Conservation (phyloP, 2,797 vertebrate species). For the Coranthus polyacanthus region DNA sequence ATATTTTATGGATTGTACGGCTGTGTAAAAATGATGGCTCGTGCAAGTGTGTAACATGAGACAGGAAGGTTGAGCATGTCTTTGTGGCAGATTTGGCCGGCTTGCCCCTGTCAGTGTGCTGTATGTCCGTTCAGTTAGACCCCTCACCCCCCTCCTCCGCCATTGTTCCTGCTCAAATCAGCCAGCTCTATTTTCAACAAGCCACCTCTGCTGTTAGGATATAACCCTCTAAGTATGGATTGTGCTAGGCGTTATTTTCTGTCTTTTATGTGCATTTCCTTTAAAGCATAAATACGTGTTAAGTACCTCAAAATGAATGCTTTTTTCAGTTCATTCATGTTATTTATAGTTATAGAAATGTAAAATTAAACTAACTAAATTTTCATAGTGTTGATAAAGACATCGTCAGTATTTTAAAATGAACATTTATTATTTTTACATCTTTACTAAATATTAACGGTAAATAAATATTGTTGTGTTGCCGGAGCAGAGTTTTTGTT, state of each 20-base stretch:
- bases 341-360: too few relatives aligned
- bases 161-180: slow-evolving; percentile 85
- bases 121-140: slow-evolving; percentile 88
- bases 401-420: too few relatives aligned
- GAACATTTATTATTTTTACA: too few relatives aligned
- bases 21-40: slow-evolving; percentile 11
- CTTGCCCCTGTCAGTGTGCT: slow-evolving; percentile 82
- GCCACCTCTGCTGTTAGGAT: slow-evolving; percentile 12
- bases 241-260: too few relatives aligned
- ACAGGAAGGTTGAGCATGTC: slow-evolving; percentile 36
- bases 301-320: not conserved
- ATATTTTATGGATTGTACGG: slow-evolving; percentile 6
- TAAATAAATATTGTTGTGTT: not conserved
- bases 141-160: slow-evolving; percentile 84
- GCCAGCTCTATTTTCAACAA: slow-evolving; percentile 45
- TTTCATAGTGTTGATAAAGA: too few relatives aligned
- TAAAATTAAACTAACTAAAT: too few relatives aligned
- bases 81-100: slow-evolving; percentile 53
- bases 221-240: too few relatives aligned
- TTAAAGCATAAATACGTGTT: not conserved
- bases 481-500: not conserved
- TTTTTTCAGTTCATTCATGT: too few relatives aligned
- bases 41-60: slow-evolving; percentile 40
- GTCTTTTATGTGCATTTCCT: not conserved
- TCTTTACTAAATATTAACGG: slow-evolving; percentile 5